phyloP scores from a whole-genome alignment of 1,140 invertebrate species.

The Sitobion miscanthi region DNA sequence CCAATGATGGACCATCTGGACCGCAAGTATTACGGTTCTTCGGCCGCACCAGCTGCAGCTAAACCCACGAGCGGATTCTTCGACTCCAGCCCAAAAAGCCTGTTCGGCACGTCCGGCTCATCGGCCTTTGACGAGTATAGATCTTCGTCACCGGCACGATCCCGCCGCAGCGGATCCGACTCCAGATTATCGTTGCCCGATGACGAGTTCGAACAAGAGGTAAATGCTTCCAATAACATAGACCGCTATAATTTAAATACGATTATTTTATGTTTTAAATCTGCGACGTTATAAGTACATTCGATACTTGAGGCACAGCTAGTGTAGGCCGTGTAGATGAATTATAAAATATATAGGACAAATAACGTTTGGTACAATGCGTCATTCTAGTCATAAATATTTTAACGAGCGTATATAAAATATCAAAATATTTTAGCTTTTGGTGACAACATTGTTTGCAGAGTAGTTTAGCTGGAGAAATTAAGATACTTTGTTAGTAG shows the following conservation, averaged over 20 bases:
- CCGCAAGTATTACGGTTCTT: constrained; percentile 69
- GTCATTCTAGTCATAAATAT: too few species aligned
- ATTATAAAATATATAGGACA: too few species aligned
- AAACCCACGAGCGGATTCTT: constrained; percentile 59
- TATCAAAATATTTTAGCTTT: too few species aligned
- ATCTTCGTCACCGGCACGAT: constrained; percentile 61
- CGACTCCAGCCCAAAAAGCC: constrained; percentile 41
- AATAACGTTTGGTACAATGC: too few species aligned
- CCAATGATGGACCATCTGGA: constrained; percentile 76
- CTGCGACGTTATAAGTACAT: neutral
- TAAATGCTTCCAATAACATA: constrained; percentile 52
- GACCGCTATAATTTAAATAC: neutral
- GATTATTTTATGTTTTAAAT: neutral
- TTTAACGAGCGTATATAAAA: too few species aligned
- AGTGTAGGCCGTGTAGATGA: too few species aligned
- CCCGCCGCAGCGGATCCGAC: constrained; percentile 58
- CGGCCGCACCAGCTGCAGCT: constrained; percentile 64
- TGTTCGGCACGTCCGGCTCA: constrained; percentile 5
- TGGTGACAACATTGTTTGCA: too few species aligned
- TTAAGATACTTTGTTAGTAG: too few species aligned
- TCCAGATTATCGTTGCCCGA: constrained; percentile 57
- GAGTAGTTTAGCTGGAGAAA: too few species aligned
- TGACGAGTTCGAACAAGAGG: constrained; percentile 61
- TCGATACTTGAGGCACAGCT: neutral
- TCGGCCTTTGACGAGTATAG: constrained; percentile 54